These are phyloP conservation scores for Drosophila merina DNA, from an alignment of 2,888 invertebrate species.

Conservation along the genomic window DNA sequence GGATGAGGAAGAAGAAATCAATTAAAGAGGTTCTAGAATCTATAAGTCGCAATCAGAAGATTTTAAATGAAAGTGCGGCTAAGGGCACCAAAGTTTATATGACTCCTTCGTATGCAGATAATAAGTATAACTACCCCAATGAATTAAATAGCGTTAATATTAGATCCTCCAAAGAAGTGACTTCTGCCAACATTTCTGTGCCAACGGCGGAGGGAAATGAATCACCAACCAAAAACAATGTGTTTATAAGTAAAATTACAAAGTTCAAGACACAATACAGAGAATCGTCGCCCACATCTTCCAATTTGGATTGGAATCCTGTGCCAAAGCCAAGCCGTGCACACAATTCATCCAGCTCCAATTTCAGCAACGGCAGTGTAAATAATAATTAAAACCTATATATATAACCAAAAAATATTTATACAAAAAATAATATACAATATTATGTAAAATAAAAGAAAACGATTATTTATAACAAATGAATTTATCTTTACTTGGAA, in stretches of 20 bases:
- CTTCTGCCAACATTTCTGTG: slow-evolving; percentile 22
- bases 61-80: slow-evolving; percentile 81
- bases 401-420: slow-evolving; percentile 16
- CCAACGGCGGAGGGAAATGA: slow-evolving; percentile 28
- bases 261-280: slow-evolving; percentile 77
- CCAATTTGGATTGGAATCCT: slow-evolving; percentile 84
- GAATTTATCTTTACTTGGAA: not conserved
- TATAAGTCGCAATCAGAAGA: slow-evolving; percentile 82
- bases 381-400: slow-evolving; percentile 15
- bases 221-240: slow-evolving; percentile 49
- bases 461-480: slow-evolving; percentile 36
- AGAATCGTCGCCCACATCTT: slow-evolving; percentile 82
- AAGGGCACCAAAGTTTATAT: slow-evolving; percentile 67
- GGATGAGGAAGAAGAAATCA: slow-evolving; percentile 72
- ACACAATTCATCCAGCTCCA: slow-evolving; percentile 56
- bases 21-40: slow-evolving; percentile 83
- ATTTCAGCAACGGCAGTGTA: slow-evolving; percentile 18
- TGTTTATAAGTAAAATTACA: slow-evolving; percentile 80
- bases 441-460: slow-evolving; percentile 13
- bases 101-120: slow-evolving; percentile 55
- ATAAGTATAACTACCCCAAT: slow-evolving; percentile 23
- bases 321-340: slow-evolving; percentile 83
- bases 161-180: slow-evolving; percentile 13
- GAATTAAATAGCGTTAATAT: slow-evolving; percentile 35
- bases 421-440: not conserved